Evolutionary conservation across 1,140 invertebrate species (phyloP).

Genomic region (Spodoptera litura): DNA sequence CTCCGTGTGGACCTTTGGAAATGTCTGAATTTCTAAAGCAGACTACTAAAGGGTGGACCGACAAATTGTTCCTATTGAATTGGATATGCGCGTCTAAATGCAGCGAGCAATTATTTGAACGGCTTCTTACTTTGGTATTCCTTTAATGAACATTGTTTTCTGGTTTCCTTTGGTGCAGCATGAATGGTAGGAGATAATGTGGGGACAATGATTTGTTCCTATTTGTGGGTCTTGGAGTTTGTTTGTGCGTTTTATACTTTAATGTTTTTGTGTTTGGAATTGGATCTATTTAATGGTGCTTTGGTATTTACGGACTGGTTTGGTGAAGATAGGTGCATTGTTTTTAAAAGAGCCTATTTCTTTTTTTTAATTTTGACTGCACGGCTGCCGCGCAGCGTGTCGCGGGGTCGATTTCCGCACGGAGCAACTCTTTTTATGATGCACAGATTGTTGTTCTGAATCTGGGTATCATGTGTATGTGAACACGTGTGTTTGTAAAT

Average conservation of each 20-base stretch:
- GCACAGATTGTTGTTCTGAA: no score
- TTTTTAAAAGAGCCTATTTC: neutral
- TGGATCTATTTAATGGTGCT: slow-evolving; percentile 9
- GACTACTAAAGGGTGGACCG: slow-evolving; percentile 72
- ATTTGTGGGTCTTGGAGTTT: slow-evolving; percentile 53
- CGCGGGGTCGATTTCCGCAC: no score
- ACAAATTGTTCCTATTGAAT: slow-evolving; percentile 83
- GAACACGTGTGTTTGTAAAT: no score
- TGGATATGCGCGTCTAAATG: slow-evolving; percentile 78
- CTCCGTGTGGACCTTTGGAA: slow-evolving; percentile 75
- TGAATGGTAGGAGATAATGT: slow-evolving; percentile 75
- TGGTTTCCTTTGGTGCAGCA: slow-evolving; percentile 64
- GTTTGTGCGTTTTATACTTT: slow-evolving; percentile 48
- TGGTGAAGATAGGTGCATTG: slow-evolving; percentile 1
- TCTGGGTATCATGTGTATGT: no score
- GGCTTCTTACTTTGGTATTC: slow-evolving; percentile 78
- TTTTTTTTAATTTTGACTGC: no score
- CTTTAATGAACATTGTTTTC: slow-evolving; percentile 83
- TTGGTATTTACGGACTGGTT: neutral
- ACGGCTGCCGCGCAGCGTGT: no score
- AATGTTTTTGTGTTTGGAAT: slow-evolving; percentile 32
- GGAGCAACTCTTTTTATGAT: no score
- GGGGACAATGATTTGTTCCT: slow-evolving; percentile 68
- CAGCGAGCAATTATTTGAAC: slow-evolving; percentile 79
- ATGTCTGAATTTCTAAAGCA: slow-evolving; percentile 72